Evolutionary conservation across 2,888 invertebrate species (phyloP).

Genomic region (Linnaemya tessellans): DNA sequence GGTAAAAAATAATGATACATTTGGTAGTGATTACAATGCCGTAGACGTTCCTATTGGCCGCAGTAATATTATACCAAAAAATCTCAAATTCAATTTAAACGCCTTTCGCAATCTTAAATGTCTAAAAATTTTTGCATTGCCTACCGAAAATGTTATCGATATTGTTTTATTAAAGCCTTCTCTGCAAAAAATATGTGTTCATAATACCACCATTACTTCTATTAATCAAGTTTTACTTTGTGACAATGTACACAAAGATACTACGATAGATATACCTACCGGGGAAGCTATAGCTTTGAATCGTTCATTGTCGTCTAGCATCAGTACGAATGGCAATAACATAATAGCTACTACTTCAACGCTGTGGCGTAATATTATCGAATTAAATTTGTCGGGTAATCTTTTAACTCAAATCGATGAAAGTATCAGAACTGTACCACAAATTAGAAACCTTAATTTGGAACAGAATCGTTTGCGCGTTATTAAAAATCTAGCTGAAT

Average conservation of each 20-base stretch:
- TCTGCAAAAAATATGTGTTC: constrained; percentile 84
- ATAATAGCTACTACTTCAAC: constrained; percentile 69
- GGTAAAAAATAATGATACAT: constrained; percentile 76
- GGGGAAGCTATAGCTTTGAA: constrained; percentile 66
- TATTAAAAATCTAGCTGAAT: constrained; percentile 90
- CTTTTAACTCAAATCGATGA: constrained; percentile 90
- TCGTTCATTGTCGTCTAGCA: constrained; percentile 32
- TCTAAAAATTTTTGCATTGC: constrained; percentile 88
- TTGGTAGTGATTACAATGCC: constrained; percentile 79
- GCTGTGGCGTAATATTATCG: constrained; percentile 87
- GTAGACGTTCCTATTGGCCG: constrained; percentile 86
- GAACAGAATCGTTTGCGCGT: constrained; percentile 91
- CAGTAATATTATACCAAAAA: constrained; percentile 93
- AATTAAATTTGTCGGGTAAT: constrained; percentile 91
- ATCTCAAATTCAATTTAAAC: constrained; percentile 91
- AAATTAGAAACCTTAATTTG: constrained; percentile 88
- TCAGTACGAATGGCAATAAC: constrained; percentile 49
- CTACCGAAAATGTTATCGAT: constrained; percentile 88
- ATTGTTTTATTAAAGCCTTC: constrained; percentile 81
- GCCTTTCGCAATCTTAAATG: constrained; percentile 91
- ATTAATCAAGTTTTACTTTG: constrained; percentile 92
- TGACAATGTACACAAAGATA: constrained; percentile 90
- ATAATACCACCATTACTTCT: constrained; percentile 81
- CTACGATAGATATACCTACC: constrained; percentile 53
- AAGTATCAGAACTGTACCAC: constrained; percentile 90